Evolutionary conservation across 2,888 invertebrate genomes (phyloP).

Genomic region (Linyphia triangularis): DNA sequence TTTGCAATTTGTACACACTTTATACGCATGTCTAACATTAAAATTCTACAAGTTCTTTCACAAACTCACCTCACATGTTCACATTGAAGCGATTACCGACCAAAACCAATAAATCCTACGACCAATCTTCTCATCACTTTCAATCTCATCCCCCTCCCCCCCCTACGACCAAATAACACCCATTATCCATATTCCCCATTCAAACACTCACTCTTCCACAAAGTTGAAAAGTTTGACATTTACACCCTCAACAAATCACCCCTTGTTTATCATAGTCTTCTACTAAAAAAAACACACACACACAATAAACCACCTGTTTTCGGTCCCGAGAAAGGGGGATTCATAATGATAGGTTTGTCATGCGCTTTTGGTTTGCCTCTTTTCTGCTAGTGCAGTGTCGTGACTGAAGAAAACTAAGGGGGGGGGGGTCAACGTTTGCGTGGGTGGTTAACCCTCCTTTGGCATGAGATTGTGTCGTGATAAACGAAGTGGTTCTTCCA

Average conservation of each 20-base stretch:
- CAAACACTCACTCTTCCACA: neutral
- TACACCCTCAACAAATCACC: neutral
- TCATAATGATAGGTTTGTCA: constrained; percentile 49
- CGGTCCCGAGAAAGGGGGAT: neutral
- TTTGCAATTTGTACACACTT: too few species aligned
- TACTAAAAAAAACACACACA: constrained; percentile 2
- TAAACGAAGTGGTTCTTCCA: too few species aligned
- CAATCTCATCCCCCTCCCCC: neutral
- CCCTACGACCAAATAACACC: neutral
- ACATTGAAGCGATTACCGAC: too few species aligned
- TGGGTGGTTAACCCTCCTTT: neutral
- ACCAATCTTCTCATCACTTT: too few species aligned
- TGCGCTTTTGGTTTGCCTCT: constrained; percentile 42
- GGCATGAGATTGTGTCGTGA: neutral
- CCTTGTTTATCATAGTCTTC: constrained; percentile 6
- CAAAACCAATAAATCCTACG: too few species aligned
- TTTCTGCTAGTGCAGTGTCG: constrained; percentile 3
- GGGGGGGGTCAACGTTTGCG: neutral
- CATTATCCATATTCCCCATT: constrained; percentile 28
- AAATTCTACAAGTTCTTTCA: too few species aligned
- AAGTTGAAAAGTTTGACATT: constrained; percentile 29
- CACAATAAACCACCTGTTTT: constrained; percentile 45
- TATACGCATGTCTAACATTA: too few species aligned
- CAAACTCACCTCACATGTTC: too few species aligned
- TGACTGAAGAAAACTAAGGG: too few species aligned